These are phyloP conservation scores for Pholis gunnellus DNA, from an alignment of 2,113 vertebrate genomes.

Conservation along the genomic window DNA sequence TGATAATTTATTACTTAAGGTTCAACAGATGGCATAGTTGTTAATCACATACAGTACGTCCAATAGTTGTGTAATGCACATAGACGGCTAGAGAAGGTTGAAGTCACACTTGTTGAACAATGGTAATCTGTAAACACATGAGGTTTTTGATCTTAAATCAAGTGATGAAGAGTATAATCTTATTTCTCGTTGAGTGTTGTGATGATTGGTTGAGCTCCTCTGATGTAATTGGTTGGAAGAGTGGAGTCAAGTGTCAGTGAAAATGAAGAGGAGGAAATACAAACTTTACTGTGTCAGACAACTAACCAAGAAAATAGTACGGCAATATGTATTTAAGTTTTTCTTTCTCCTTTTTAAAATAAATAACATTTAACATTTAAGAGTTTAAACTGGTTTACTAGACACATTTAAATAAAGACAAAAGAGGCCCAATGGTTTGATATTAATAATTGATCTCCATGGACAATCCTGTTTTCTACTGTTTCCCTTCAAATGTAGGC, in stretches of 20 bases:
- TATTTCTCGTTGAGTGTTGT: background rate
- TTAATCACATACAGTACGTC: no score
- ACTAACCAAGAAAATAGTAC: no score
- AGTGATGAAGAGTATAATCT: background rate
- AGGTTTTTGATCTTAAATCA: background rate
- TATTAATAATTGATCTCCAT: background rate
- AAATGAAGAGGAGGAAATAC: background rate
- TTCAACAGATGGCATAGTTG: background rate
- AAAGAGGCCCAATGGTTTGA: background rate
- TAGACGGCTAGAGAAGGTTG: background rate
- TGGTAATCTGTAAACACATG: background rate
- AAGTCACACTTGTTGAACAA: background rate
- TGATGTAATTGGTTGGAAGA: conserved; percentile 16
- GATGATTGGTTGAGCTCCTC: conserved; percentile 1
- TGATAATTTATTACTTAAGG: background rate
- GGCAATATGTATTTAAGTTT: no score
- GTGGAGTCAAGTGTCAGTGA: background rate
- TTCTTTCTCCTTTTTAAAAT: background rate
- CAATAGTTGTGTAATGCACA: background rate
- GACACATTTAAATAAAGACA: background rate
- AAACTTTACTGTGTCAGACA: background rate
- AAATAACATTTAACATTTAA: no score
- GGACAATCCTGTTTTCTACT: background rate
- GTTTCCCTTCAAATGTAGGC: background rate
- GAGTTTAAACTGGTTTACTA: background rate